Percentiles rank a stretch among this genome's conserved stretches.
phyloP scores from a whole-genome alignment of 2,888 invertebrate genomes.

The Drosophila incognita region DNA sequence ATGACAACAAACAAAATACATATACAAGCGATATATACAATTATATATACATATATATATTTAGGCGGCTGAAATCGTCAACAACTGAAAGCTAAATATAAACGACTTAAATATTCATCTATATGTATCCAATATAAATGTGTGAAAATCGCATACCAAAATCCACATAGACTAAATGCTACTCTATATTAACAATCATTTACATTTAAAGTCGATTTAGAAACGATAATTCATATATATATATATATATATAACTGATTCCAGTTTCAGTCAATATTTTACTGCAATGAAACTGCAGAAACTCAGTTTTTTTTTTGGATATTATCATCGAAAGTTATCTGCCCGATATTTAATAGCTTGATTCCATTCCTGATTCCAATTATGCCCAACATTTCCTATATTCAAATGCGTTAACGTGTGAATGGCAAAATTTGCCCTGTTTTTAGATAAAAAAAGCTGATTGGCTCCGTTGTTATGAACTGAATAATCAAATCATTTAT shows the following conservation, averaged over 20 bases:
- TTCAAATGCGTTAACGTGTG: too few species aligned
- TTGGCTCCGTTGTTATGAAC: neutral
- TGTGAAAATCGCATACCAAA: neutral
- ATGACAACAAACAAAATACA: constrained; percentile 34
- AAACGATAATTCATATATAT: neutral
- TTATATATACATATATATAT: constrained; percentile 1
- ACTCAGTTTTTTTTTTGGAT: neutral
- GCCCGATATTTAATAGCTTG: neutral
- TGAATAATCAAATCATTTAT: neutral
- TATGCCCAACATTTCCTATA: neutral
- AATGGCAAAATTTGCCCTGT: neutral
- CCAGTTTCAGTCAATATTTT: neutral
- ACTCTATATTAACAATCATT: neutral
- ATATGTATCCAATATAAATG: constrained; percentile 6
- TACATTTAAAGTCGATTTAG: too few species aligned
- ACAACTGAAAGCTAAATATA: constrained; percentile 54
- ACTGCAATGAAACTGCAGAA: neutral
- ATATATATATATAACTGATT: neutral
- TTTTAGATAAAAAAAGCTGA: neutral
- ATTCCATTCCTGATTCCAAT: neutral
- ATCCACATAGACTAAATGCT: neutral
- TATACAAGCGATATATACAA: neutral
- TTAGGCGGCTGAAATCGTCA: constrained; percentile 9
- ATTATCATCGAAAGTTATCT: neutral
- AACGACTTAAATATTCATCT: constrained; percentile 29